Base-by-base conservation (phyloP, 2,888 invertebrate species). In the Lottia gigantea region DNA sequence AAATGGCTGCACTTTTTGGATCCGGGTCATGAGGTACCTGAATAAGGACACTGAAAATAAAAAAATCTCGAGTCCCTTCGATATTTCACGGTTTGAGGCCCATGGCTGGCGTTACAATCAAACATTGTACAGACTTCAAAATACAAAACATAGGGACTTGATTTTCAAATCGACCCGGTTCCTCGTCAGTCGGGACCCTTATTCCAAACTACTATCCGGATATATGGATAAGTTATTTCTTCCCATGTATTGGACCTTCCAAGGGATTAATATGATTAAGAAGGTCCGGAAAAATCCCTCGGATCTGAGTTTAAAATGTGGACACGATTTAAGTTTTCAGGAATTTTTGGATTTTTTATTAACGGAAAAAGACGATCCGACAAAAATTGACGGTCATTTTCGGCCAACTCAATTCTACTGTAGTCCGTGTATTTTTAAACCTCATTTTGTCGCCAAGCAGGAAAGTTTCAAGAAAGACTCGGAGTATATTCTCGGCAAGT, bases 191-290 rank as follows among this genome's bases (percentile, higher is more conserved):
- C 67, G 82, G 7, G 71, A 82, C 63, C 82, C 82, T 0, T 82
- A 74, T 70, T 76, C 80, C 11, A 71, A 81, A 15, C 71, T 82
- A 16, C 79, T 80, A 74, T 80, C 81, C 15, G 79, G 78, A 0
- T 82, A 79, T 64, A 72, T 82, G 49, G 81, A 82, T 68, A 82
- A 82, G 67, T 67, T 81, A 1, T 70, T 78, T 23, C 74, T 82
- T 14, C 81, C 81, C 14, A 78, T 79, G 62, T 82, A 81, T 66
- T 82, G 81, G 82, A 26, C 49, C 8, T 64, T 74, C 7, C 74
- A 76, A 63, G 78, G 78, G 2, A 69, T 26, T 45, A 62, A 62
- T 4, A 76, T 80, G 14, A 62, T 77, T 12, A 67, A 63, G 40
- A 19, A 31, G 7, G 55, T 61, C 4, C 70, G 76, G 4, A 19